Conservation (phyloP, 2,797 vertebrate species). For the Thamnophis elegans region DNA sequence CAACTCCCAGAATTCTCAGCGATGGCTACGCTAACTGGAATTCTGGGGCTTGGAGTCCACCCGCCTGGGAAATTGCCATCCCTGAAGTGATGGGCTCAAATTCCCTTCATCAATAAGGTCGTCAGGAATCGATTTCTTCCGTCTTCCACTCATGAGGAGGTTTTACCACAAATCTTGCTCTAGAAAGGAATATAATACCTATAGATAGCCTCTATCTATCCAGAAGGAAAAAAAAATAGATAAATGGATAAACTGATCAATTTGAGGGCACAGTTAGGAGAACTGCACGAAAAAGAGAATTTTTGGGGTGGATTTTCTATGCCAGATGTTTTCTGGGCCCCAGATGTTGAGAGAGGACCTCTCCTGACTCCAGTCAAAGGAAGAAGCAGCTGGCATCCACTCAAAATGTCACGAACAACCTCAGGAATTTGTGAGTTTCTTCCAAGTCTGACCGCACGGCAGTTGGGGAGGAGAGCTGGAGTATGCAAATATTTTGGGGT, state of each 20-base stretch:
- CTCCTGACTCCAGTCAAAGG: neutral
- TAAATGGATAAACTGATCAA: neutral
- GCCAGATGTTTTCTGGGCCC: neutral
- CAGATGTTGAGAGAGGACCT: neutral
- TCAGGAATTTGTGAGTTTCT: neutral
- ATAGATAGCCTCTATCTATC: neutral
- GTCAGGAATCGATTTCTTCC: neutral
- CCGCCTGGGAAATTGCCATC: neutral
- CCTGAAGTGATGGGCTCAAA: neutral
- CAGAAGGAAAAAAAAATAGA: neutral
- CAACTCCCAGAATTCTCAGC: neutral
- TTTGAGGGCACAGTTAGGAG: neutral
- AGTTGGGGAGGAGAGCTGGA: neutral
- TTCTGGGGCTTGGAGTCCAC: neutral
- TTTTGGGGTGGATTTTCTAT: neutral
- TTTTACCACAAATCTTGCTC: neutral
- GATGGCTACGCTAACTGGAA: neutral
- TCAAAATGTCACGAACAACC: neutral
- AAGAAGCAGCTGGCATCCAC: neutral
- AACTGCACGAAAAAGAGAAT: neutral
- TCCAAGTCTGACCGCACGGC: neutral
- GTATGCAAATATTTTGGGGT: neutral
- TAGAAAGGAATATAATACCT: neutral
- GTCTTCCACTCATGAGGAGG: neutral
- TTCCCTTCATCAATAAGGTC: neutral